Evolutionary conservation across 2,113 vertebrate species (phyloP).

Genomic region (Eubucco bourcierii): DNA sequence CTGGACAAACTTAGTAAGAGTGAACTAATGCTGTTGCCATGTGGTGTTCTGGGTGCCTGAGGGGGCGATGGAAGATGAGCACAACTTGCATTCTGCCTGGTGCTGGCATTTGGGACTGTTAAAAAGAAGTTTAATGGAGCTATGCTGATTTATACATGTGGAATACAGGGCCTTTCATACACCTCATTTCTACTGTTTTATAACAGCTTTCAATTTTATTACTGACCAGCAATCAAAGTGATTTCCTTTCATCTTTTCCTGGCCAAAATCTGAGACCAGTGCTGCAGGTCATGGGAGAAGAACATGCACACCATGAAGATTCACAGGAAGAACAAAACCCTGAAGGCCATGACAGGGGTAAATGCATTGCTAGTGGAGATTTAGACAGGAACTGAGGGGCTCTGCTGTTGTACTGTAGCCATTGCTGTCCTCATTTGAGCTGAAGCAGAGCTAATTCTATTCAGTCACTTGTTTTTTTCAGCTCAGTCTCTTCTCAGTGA

Average conservation of each 20-base stretch:
- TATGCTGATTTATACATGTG: background rate
- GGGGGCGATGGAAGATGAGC: background rate
- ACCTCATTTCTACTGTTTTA: background rate
- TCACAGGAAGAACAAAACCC: background rate
- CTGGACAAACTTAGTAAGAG: background rate
- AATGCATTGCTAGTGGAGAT: accelerated
- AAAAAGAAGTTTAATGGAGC: background rate
- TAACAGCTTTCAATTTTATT: background rate
- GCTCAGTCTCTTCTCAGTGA: no score
- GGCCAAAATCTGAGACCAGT: background rate
- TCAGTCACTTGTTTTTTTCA: no score
- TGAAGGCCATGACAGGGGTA: background rate
- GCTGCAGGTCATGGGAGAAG: accelerated
- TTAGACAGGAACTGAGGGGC: background rate
- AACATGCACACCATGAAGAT: accelerated
- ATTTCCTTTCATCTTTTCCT: background rate
- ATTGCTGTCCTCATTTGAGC: no score
- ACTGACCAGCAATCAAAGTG: background rate
- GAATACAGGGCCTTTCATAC: background rate
- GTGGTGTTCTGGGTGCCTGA: background rate
- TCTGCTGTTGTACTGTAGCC: accelerated
- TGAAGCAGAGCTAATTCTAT: no score
- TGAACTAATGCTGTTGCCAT: background rate
- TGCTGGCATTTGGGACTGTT: background rate
- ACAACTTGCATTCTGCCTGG: background rate